phyloP scores from a whole-genome alignment of 2,888 invertebrate species.

The Caenorhabditis becei region DNA sequence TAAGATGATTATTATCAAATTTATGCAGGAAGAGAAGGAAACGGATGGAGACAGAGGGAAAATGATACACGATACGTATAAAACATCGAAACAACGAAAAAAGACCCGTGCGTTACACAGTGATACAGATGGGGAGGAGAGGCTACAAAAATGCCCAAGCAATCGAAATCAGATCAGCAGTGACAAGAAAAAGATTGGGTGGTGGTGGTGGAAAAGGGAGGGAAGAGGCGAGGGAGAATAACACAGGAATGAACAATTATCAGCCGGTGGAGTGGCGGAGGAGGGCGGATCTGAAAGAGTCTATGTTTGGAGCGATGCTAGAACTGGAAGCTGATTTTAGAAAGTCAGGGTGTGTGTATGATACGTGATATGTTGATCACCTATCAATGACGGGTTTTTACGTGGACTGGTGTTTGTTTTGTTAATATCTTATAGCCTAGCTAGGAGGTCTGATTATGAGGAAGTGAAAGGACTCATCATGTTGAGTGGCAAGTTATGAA shows the following conservation, averaged over 20 bases:
- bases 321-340: background rate
- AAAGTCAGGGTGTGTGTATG: background rate
- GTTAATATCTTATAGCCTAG: too few relatives aligned
- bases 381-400: background rate
- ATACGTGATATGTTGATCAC: background rate
- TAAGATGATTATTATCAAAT: background rate
- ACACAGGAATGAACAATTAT: slow-evolving; percentile 31
- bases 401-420: too few relatives aligned
- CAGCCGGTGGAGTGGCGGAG: slow-evolving; percentile 21
- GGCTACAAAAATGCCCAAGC: slow-evolving; percentile 32
- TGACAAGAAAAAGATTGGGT: slow-evolving; percentile 21
- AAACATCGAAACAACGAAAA: slow-evolving; percentile 17
- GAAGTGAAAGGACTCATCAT: too few relatives aligned
- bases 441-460: too few relatives aligned
- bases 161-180: slow-evolving; percentile 29
- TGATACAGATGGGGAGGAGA: slow-evolving; percentile 19
- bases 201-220: slow-evolving; percentile 2
- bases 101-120: slow-evolving; percentile 13
- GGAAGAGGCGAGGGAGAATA: slow-evolving; percentile 12
- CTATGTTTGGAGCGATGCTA: background rate
- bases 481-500: too few relatives aligned
- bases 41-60: background rate
- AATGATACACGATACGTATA: slow-evolving; percentile 5
- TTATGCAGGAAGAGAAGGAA: slow-evolving; percentile 18
- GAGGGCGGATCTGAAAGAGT: slow-evolving; percentile 11